Percentiles rank a stretch among this genome's conserved stretches.
phyloP scores from a whole-genome alignment of 23 tunicate genomes.

The Ciona savignyi region DNA sequence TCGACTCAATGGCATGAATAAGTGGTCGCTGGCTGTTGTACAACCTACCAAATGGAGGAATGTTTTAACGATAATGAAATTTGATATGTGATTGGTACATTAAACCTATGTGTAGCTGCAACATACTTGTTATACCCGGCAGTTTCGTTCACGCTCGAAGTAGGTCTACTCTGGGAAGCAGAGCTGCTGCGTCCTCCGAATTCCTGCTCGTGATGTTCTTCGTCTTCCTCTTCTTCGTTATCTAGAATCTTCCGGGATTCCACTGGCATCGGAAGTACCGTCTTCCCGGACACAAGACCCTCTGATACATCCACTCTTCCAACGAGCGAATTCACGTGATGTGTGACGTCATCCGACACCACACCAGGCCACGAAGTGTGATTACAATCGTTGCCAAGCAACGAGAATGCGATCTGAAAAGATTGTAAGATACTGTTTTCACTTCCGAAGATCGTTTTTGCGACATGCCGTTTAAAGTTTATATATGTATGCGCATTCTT shows the following conservation, averaged over 20 bases:
- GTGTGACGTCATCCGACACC: constrained; percentile 73
- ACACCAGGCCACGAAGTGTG: constrained; percentile 83
- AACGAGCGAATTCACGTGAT: constrained; percentile 48
- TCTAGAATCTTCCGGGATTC: constrained; percentile 27
- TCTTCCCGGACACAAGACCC: constrained; percentile 61
- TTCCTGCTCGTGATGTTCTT: constrained; percentile 18
- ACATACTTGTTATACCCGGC: constrained; percentile 7
- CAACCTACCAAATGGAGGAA: no score
- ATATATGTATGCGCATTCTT: no score
- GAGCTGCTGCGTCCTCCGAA: constrained; percentile 49
- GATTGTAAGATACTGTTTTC: no score
- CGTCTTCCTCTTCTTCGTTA: background rate
- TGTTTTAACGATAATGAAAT: no score
- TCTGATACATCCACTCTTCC: constrained; percentile 74
- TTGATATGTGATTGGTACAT: no score
- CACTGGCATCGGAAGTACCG: constrained; percentile 76
- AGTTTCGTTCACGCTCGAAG: constrained; percentile 26
- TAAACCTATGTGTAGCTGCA: no score
- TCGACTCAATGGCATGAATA: constrained; percentile 87
- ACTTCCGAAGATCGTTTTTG: no score
- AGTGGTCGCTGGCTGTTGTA: constrained; percentile 26
- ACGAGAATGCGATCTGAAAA: constrained; percentile 60
- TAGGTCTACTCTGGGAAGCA: constrained; percentile 48
- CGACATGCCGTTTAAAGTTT: no score
- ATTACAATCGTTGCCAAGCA: constrained; percentile 54